Conservation (phyloP, 1,140 invertebrate genomes). For the Hyposmocoma kahamanoa region DNA sequence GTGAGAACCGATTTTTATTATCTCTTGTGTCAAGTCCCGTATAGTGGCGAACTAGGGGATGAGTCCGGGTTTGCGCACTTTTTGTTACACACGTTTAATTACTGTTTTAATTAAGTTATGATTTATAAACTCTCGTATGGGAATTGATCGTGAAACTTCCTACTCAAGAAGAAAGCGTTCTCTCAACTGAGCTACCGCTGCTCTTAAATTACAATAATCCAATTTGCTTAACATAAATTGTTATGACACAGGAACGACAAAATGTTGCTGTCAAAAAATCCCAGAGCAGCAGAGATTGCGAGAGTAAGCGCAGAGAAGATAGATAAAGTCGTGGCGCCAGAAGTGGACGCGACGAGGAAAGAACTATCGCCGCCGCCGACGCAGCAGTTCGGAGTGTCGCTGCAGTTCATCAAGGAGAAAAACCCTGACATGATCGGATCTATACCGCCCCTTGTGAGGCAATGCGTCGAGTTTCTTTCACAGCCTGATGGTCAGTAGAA, state of each 20-base stretch:
- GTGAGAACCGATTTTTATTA: too few species aligned
- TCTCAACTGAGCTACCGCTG: too few species aligned
- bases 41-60: too few species aligned
- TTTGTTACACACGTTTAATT: too few species aligned
- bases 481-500: conserved; percentile 83
- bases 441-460: conserved; percentile 92
- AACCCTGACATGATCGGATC: conserved; percentile 78
- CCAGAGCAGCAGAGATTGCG: conserved; percentile 53
- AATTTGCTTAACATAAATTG: too few species aligned
- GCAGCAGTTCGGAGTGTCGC: conserved; percentile 94
- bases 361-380: conserved; percentile 76
- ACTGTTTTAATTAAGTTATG: too few species aligned
- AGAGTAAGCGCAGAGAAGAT: conserved; percentile 17
- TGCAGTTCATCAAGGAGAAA: conserved; percentile 92
- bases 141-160: too few species aligned
- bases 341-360: conserved; percentile 18
- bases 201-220: too few species aligned
- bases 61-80: too few species aligned
- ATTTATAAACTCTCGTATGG: too few species aligned
- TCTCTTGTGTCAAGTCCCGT: too few species aligned
- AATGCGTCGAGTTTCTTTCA: conserved; percentile 92
- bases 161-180: too few species aligned
- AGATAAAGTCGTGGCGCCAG: conserved; percentile 14
- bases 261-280: conserved; percentile 78
- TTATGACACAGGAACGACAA: conserved; percentile 85